phyloP scores from a whole-genome alignment of 2,888 invertebrate genomes.

The Dioctria linearis region DNA sequence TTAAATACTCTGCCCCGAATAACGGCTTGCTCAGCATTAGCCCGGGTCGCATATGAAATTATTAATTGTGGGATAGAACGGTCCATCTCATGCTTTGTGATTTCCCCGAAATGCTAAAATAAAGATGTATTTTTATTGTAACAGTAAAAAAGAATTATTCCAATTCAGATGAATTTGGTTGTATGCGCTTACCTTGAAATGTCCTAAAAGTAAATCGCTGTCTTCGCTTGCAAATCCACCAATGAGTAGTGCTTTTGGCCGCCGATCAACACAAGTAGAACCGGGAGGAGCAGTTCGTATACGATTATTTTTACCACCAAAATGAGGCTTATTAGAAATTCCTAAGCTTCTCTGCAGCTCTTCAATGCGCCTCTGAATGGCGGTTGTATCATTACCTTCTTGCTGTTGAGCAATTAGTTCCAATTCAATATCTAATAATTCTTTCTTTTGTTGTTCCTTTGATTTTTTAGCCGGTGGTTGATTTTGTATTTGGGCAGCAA shows the following conservation, averaged over 20 bases:
- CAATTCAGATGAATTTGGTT: background rate
- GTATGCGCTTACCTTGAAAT: constrained; percentile 82
- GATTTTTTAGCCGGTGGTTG: constrained; percentile 75
- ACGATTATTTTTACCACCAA: constrained; percentile 61
- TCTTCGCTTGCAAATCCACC: constrained; percentile 91
- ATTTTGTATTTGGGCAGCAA: constrained; percentile 69
- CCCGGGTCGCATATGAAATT: constrained; percentile 69
- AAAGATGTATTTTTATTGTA: constrained; percentile 12
- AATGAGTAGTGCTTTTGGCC: constrained; percentile 88
- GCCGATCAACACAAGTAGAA: constrained; percentile 81
- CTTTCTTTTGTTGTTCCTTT: constrained; percentile 88
- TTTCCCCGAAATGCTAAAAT: constrained; percentile 87
- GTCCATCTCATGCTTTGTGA: constrained; percentile 85
- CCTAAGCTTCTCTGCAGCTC: constrained; percentile 76
- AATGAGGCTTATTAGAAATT: constrained; percentile 61
- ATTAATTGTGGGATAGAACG: constrained; percentile 77
- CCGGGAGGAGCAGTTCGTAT: constrained; percentile 67
- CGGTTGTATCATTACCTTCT: constrained; percentile 88
- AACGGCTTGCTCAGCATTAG: constrained; percentile 70
- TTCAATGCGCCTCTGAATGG: constrained; percentile 82
- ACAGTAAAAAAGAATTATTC: background rate
- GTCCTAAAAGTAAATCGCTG: constrained; percentile 82
- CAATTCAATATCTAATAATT: constrained; percentile 91
- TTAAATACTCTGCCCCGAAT: constrained; percentile 74
- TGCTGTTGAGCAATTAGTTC: constrained; percentile 92